phyloP scores from a whole-genome alignment of 2,888 invertebrate species.

The Noctua comes region DNA sequence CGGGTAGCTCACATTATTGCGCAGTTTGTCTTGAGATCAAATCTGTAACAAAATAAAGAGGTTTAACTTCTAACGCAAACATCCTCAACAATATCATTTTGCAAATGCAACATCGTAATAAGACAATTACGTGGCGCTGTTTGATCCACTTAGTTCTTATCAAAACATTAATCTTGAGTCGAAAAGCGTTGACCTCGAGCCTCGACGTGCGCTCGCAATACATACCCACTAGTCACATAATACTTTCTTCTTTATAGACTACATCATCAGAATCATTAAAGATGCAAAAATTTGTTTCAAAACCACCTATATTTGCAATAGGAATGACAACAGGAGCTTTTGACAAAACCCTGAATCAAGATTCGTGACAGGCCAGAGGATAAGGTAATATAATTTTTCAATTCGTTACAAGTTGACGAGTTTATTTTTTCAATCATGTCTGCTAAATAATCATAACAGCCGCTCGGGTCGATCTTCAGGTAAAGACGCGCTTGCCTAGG shows the following conservation, averaged over 20 bases:
- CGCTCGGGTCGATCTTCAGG: neutral
- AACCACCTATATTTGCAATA: neutral
- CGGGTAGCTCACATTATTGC: slow-evolving; percentile 22
- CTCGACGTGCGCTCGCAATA: slow-evolving; percentile 60
- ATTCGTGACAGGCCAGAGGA: neutral
- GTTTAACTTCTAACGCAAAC: slow-evolving; percentile 57
- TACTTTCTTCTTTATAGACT: slow-evolving; percentile 59
- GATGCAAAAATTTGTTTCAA: neutral
- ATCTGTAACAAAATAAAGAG: slow-evolving; percentile 67
- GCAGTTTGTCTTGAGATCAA: slow-evolving; percentile 53
- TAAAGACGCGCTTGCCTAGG: neutral
- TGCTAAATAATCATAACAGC: neutral
- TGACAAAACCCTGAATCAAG: neutral
- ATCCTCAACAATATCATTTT: slow-evolving; percentile 61
- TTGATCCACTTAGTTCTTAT: slow-evolving; percentile 68
- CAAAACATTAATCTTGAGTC: slow-evolving; percentile 68
- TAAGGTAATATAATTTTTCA: neutral
- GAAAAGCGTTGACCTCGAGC: slow-evolving; percentile 67
- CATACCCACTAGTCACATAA: slow-evolving; percentile 58
- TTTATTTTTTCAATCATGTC: neutral
- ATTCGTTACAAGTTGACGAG: neutral
- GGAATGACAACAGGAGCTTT: neutral
- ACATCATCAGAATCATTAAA: slow-evolving; percentile 16
- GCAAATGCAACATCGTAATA: slow-evolving; percentile 68
- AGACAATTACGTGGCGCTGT: slow-evolving; percentile 70